Percentiles rank a stretch among this genome's conserved stretches.
phyloP scores from a whole-genome alignment of 2,797 vertebrate species.

The Pelodytes ibericus region DNA sequence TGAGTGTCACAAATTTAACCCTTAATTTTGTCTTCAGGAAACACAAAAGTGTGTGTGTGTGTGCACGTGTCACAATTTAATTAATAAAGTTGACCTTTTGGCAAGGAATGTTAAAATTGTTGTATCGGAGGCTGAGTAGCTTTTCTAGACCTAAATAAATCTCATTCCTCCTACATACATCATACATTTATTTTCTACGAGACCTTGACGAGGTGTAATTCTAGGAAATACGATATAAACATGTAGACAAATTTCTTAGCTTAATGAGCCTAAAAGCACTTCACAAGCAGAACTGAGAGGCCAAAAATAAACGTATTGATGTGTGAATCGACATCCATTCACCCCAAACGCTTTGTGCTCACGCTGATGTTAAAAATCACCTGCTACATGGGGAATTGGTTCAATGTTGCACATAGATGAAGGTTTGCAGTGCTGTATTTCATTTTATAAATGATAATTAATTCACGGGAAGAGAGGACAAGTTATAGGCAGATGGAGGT shows the following conservation, averaged over 20 bases:
- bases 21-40: background rate
- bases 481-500: constrained; percentile 2
- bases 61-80: background rate
- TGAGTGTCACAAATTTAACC: constrained; percentile 8
- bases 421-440: constrained; percentile 26
- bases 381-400: constrained; percentile 52
- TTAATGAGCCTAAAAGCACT: constrained; percentile 47
- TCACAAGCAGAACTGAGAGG: constrained; percentile 38
- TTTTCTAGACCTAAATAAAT: background rate
- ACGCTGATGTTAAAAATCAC: constrained; percentile 38
- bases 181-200: constrained; percentile 33
- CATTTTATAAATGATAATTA: constrained; percentile 49
- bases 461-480: constrained; percentile 14
- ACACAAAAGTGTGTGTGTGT: background rate
- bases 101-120: constrained; percentile 1
- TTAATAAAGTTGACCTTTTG: background rate
- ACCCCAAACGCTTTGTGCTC: constrained; percentile 39
- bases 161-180: constrained; percentile 13
- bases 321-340: constrained; percentile 46
- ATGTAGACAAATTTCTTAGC: constrained; percentile 27
- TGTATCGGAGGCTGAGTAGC: background rate
- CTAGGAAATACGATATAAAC: constrained; percentile 34
- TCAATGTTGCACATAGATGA: constrained; percentile 44
- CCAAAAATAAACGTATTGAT: constrained; percentile 48
- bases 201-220: background rate